Evolutionary conservation across 1,140 invertebrate genomes (phyloP).

Genomic region (Drosophila obscura): DNA sequence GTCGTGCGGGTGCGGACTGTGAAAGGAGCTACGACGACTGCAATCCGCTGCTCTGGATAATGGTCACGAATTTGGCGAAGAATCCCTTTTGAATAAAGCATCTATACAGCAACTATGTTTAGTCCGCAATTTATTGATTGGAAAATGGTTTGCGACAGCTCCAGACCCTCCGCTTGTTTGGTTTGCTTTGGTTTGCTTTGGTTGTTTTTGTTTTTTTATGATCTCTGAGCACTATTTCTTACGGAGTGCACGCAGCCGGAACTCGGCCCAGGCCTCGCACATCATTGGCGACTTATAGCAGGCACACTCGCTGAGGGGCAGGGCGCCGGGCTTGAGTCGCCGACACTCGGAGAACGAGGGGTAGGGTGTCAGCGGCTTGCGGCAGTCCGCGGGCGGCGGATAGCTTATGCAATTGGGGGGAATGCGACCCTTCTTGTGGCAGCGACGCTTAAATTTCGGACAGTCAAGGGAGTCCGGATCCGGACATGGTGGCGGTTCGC

Average conservation of each 20-base stretch:
- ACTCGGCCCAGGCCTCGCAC: slow-evolving; percentile 58
- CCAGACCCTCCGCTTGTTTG: too few species aligned
- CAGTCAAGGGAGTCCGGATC: background rate
- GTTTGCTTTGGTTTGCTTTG: background rate
- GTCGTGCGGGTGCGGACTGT: slow-evolving; percentile 61
- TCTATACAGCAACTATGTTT: background rate
- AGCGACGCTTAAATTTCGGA: slow-evolving; percentile 36
- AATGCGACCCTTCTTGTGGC: slow-evolving; percentile 42
- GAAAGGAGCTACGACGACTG: slow-evolving; percentile 49
- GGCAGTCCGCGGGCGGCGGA: slow-evolving; percentile 11
- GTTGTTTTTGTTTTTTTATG: background rate
- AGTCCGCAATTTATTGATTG: slow-evolving; percentile 2
- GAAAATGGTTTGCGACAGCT: background rate
- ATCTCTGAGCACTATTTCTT: slow-evolving; percentile 6
- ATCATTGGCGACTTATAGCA: slow-evolving; percentile 48
- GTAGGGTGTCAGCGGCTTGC: slow-evolving; percentile 59
- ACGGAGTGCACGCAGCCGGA: slow-evolving; percentile 1
- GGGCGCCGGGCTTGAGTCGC: background rate
- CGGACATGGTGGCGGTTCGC: slow-evolving; percentile 17
- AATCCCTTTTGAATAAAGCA: slow-evolving; percentile 41
- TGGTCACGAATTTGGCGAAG: slow-evolving; percentile 51
- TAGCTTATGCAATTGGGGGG: slow-evolving; percentile 30
- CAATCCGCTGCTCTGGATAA: slow-evolving; percentile 47
- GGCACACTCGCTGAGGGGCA: slow-evolving; percentile 42
- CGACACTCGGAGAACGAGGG: slow-evolving; percentile 58